A percentile compares a stretch with the other conserved stretches of the same genome.
phyloP scores from a whole-genome alignment of 2,888 invertebrate genomes.

The Strigamia crassipes region DNA sequence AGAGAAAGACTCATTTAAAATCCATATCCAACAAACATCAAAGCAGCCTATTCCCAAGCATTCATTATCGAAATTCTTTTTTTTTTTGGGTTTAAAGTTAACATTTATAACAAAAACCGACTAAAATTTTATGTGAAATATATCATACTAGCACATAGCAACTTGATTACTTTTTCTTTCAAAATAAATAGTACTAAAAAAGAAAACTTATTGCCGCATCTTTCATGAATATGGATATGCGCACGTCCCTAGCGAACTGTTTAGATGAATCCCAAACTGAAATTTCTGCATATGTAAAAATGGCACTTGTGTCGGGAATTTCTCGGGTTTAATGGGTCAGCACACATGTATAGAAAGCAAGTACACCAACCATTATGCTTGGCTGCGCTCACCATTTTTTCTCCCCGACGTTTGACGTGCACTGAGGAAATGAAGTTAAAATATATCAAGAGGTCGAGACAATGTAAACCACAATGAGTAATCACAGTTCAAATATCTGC shows the following conservation, averaged over 20 bases:
- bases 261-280: slow-evolving; percentile 25
- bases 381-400: background rate
- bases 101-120: background rate
- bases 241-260: slow-evolving; percentile 1
- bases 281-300: slow-evolving; percentile 34
- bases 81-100: background rate
- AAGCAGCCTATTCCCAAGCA: background rate
- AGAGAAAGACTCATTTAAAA: slow-evolving; percentile 10
- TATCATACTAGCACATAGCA: background rate
- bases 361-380: slow-evolving; percentile 35
- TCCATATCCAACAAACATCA: slow-evolving; percentile 11
- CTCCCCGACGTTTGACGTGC: background rate
- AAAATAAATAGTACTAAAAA: background rate
- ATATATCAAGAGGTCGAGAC: background rate
- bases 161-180: background rate
- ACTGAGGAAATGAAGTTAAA: background rate
- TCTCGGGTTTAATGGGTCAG: slow-evolving; percentile 32
- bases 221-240: slow-evolving; percentile 29
- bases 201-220: slow-evolving; percentile 5
- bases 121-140: background rate
- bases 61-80: background rate
- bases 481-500: background rate
- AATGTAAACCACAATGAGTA: background rate
- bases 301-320: slow-evolving; percentile 16
- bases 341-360: slow-evolving; percentile 35